phyloP scores from a whole-genome alignment of 1,140 invertebrate genomes.

The Vollenhovia emeryi region DNA sequence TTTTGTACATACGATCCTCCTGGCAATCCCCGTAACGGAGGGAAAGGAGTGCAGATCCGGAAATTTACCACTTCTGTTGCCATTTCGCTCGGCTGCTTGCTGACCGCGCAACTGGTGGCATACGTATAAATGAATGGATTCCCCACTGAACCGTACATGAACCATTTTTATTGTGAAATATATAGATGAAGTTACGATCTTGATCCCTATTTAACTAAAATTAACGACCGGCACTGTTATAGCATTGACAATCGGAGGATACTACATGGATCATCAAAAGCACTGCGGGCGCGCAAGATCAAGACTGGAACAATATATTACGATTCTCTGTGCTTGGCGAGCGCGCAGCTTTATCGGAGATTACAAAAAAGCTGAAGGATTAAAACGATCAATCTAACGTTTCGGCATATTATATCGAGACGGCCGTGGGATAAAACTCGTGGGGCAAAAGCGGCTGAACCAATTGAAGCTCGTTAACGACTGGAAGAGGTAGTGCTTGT shows the following conservation, averaged over 20 bases:
- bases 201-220: neutral
- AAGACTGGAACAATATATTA: neutral
- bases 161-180: constrained; percentile 20
- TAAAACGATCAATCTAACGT: too few species aligned
- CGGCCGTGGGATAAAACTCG: neutral
- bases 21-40: constrained; percentile 1
- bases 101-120: constrained; percentile 71
- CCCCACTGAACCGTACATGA: neutral
- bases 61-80: constrained; percentile 74
- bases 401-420: neutral
- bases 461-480: constrained; percentile 2
- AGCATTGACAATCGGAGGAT: neutral
- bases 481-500: neutral
- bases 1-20: constrained; percentile 41
- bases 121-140: constrained; percentile 20
- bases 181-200: neutral
- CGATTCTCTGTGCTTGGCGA: neutral
- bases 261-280: neutral
- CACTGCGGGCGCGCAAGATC: too few species aligned
- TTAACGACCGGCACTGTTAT: neutral
- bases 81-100: constrained; percentile 61
- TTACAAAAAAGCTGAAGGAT: neutral
- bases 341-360: neutral
- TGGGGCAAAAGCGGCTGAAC: neutral
- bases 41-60: constrained; percentile 55